Base-by-base conservation (phyloP, 2,888 invertebrate species). In the Papilio gigon region DNA sequence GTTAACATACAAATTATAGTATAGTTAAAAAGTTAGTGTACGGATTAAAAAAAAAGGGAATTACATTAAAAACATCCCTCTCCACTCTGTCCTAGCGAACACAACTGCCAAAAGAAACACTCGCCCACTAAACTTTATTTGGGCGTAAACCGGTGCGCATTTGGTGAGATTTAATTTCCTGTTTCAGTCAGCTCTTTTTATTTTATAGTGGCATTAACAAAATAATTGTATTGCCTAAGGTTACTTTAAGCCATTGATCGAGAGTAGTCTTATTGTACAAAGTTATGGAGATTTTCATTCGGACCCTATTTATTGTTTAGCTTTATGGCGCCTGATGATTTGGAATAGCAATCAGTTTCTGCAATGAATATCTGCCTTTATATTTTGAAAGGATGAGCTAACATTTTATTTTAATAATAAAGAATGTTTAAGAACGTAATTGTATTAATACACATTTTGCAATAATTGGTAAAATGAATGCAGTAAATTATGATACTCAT, bases 181-280 rank as follows among this genome's bases (percentile, higher is more conserved):
- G 74, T 79, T 83, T 80, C 82, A 81, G 84, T 86, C 87, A 85
- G 87, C 87, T 82, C 84, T 86, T 88, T 86, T 86, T 86, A 87
- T 87, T 88, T 88, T 88, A 87, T 83, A 82, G 76, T 70, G 73
- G 72, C 84, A 83, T 88, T 86, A 86, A 86, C 80, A 77, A 80
- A 80, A 81, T 82, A 82, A 86, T 85, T 85, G 79, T 75, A 72
- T 73, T 71, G 71, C 68, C 53, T 69, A 61, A 62, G 59, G 33
- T 71, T 56, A 58, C 44, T 37, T 69, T 65, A 65, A 56, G 12
- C 17, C 35, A 53, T 58, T 47, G 47, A 62, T 66, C 62, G 40
- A 53, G 59, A 60, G 30, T 12, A 27, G 27, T n/a, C 50, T 42
- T 53, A 69, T 25, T 53, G 53, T 53, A 53, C 60, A 30, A 11